Base-by-base conservation (phyloP, 2,797 vertebrate genomes). In the Oryzias dopingdopingensis region DNA sequence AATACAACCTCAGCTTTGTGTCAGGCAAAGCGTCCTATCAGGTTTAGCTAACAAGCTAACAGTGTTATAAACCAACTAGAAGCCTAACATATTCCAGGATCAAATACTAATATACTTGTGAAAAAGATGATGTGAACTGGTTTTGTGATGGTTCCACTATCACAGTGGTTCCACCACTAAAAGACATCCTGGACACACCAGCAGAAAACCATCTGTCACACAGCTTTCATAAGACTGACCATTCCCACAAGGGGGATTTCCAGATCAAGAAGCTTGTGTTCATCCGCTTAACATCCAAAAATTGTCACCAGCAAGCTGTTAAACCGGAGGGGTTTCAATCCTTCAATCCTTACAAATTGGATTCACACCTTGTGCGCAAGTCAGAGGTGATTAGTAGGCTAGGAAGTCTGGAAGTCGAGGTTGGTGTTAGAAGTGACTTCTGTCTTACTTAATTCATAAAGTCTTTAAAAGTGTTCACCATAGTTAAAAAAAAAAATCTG, bases 281-380 rank as follows among this genome's bases (percentile, higher is more conserved):
- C 58, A 90, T 90, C 88, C 73, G 72, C 83, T 91, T 90, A 89
- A 56, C 13, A 70, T 83, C 86, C 84, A 85, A 84, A 88, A 89
- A 88, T 85, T 86, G 86, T 80, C 85, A 82, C 79, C 51, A 76
- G 66, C 83, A 88, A 89, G 88, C 88, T 85, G 81, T 83, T 87
- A 83, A 85, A 86, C 81, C 74, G 45, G 65, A 72, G 20, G 70
- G 55, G 74, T 82, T 84, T 74, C 72, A 47, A 70, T 66, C 56
- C 88, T 67, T 43, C 80, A 88, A 83, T 88, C 79, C 84, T 73
- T 49, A 66, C 72, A 84, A 90, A 91, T 91, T 87, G 89, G 91
- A 91, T 91, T 91, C 80, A 84, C 89, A 87, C 87, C 72, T 85
- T 51, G 43, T 84, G 56, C 78, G 74, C 70, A 86, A 80, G 42